These are phyloP conservation scores for Xiphophorus hellerii DNA, from an alignment of 2,113 vertebrate species.

Conservation along the genomic window DNA sequence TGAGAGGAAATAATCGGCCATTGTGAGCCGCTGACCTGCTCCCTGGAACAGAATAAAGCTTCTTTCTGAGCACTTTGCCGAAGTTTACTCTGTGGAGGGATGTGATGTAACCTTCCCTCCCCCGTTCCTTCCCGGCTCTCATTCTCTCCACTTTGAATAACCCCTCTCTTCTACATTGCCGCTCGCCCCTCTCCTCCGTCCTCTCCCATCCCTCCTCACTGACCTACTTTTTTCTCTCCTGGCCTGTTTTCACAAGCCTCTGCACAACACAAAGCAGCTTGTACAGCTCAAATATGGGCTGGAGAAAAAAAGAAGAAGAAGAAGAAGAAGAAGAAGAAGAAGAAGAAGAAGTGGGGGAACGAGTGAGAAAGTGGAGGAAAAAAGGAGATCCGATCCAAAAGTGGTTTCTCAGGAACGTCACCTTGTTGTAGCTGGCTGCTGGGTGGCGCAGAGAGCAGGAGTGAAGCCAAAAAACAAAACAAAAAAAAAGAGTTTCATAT, in stretches of 20 bases:
- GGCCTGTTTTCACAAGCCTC: slow-evolving; percentile 70
- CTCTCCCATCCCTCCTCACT: slow-evolving; percentile 62
- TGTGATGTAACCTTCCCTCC: slow-evolving; percentile 60
- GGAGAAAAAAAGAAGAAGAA: background rate
- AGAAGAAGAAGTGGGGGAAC: background rate
- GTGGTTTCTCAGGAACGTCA: slow-evolving; percentile 64
- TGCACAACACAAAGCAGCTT: slow-evolving; percentile 59
- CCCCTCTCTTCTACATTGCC: slow-evolving; percentile 21
- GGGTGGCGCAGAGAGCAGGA: slow-evolving; percentile 17
- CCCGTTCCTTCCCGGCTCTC: slow-evolving; percentile 12
- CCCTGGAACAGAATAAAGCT: slow-evolving; percentile 40
- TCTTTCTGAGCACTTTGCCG: slow-evolving; percentile 51
- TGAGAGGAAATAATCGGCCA: background rate
- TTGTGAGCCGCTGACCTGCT: slow-evolving; percentile 39
- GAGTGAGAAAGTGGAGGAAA: slow-evolving; percentile 14
- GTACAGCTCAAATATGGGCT: slow-evolving; percentile 50
- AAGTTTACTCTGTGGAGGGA: slow-evolving; percentile 61
- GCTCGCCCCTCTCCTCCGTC: slow-evolving; percentile 34
- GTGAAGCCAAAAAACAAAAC: background rate
- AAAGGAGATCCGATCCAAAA: slow-evolving; percentile 1
- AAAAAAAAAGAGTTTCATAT: slow-evolving; percentile 10
- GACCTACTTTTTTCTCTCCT: slow-evolving; percentile 76
- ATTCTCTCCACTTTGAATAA: slow-evolving; percentile 50
- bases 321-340: too few relatives aligned
- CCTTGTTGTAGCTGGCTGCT: slow-evolving; percentile 52